Percentiles rank a stretch among this genome's conserved stretches.
phyloP scores from a whole-genome alignment of 2,113 vertebrate species.

The Sorex araneus region DNA sequence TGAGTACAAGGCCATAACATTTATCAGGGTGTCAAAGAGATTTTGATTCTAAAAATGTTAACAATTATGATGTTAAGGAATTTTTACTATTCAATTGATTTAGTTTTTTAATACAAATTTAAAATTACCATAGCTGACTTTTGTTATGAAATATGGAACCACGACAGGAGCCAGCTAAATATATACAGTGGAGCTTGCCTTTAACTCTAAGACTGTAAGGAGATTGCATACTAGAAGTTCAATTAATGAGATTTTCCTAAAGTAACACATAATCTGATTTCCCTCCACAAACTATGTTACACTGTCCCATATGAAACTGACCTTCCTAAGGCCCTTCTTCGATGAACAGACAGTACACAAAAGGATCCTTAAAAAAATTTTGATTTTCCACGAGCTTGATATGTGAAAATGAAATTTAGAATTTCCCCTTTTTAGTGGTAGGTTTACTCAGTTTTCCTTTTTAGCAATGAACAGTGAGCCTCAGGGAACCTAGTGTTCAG shows the following conservation, averaged over 20 bases:
- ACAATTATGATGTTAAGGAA: constrained; percentile 5
- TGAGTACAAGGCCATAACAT: constrained; percentile 28
- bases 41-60: constrained; percentile 57
- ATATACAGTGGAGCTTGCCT: neutral
- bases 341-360: neutral
- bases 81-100: constrained; percentile 38
- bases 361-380: neutral
- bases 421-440: constrained; percentile 30
- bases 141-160: constrained; percentile 45
- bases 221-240: constrained; percentile 4
- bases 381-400: neutral
- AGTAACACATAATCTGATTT: constrained; percentile 24
- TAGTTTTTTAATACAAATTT: constrained; percentile 55
- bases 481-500: neutral
- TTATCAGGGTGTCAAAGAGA: constrained; percentile 14
- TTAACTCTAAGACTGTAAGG: constrained; percentile 33
- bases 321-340: constrained; percentile 31
- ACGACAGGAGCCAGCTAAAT: constrained; percentile 32
- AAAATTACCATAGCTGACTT: constrained; percentile 26
- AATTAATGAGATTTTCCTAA: constrained; percentile 23
- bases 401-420: constrained; percentile 33
- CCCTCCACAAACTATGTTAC: neutral
- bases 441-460: constrained; percentile 50
- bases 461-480: neutral
- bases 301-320: neutral